Evolutionary conservation across 2,113 vertebrate genomes (phyloP), one percentile per base, ranked within the genome.

Genomic region (Hiodon tergisus): DNA sequence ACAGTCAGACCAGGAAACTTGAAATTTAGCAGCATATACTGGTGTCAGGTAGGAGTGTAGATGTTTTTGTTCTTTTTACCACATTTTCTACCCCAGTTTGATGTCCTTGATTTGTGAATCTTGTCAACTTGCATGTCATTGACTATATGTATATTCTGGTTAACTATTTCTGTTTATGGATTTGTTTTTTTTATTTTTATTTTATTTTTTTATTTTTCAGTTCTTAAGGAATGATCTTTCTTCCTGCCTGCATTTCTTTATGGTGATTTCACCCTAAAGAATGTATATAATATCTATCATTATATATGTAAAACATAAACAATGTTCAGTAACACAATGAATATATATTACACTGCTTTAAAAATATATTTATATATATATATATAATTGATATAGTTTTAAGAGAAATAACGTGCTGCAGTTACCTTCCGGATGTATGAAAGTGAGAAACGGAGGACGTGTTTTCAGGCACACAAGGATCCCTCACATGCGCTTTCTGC

Each of bases 401-500:
- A 53, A 63, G 67, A 11, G 54, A 74, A 74, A 47, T 60, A 58
- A 63, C 53, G 2, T 72, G 69, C 53, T 3, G 11, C 73, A 11
- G 31, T 75, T 51, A 70, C 14, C 75, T 70, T 4, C 53, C 16
- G 53, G 10, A 74, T 76, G 79, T 78, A 50, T 8, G 59, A 77
- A 78, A 52, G 73, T 80, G 78, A 81, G 83, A 85, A 81, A 81
- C 8, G 72, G 71, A 57, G 78, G 81, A 70, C 81, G 74, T 71
- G 51, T 81, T 77, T 57, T 60, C 76, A 73, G 53, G 80, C 65
- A 70, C 82, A 83, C 84, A 84, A 81, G 84, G 82, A 80, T 79
- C 84, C 78, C 86, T 90, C 80, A 87, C 73, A 83, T 78, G 81
- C 71, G 53, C 90, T 84, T 86, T 89, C 91, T 91, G 84, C 78